These are phyloP conservation scores for Harpalus rubripes DNA, from an alignment of 2,888 invertebrate species.

Conservation along the genomic window DNA sequence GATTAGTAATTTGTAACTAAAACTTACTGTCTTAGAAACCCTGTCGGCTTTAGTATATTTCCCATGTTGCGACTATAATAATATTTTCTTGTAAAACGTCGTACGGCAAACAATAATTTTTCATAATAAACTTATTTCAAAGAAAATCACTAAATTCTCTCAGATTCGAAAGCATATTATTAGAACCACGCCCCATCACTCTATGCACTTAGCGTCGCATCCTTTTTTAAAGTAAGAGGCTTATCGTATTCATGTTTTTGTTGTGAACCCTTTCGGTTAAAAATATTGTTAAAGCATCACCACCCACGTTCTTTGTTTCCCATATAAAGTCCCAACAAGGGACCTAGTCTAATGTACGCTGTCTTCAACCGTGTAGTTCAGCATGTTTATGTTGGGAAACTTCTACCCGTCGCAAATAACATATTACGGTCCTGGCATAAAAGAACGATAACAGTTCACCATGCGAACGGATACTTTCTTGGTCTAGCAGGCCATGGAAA, in stretches of 20 bases:
- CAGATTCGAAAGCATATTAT: too few species aligned
- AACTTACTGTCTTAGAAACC: too few species aligned
- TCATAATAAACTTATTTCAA: too few species aligned
- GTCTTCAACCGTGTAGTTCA: conserved; percentile 1
- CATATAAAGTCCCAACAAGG: conserved; percentile 5
- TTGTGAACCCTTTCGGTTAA: neutral
- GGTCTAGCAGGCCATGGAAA: conserved; percentile 40
- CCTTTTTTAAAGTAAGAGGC: neutral
- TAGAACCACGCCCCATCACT: too few species aligned
- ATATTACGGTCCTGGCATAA: conserved; percentile 63
- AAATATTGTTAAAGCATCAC: neutral
- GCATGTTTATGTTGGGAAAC: conserved; percentile 61
- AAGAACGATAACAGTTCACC: conserved; percentile 65
- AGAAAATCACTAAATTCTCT: too few species aligned
- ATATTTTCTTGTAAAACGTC: too few species aligned
- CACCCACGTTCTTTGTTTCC: neutral
- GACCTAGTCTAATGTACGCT: neutral
- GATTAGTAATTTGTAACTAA: too few species aligned
- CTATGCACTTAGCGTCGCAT: too few species aligned
- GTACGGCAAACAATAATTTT: too few species aligned
- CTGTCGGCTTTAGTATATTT: too few species aligned
- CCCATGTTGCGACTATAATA: too few species aligned
- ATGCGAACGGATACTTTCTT: conserved; percentile 60
- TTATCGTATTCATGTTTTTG: neutral
- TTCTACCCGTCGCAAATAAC: conserved; percentile 61